Conservation (phyloP, 2,113 vertebrate species). For the Colossoma macropomum region DNA sequence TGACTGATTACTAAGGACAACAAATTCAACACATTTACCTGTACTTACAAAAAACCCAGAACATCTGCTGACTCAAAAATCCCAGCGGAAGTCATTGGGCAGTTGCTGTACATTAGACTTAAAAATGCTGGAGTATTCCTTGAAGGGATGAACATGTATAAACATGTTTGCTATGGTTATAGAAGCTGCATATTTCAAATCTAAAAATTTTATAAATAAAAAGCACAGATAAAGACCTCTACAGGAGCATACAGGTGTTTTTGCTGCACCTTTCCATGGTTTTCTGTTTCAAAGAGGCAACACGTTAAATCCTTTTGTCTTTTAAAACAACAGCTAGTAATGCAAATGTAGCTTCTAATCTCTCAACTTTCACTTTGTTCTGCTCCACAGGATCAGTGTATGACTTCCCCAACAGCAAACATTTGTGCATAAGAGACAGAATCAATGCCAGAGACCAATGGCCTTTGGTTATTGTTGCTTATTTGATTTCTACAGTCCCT, state of each 20-base stretch:
- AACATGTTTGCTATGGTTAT: too few species aligned
- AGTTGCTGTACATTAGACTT: neutral
- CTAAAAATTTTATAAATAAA: too few species aligned
- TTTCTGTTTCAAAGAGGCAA: neutral
- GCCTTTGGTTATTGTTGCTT: neutral
- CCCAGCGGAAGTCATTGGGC: neutral
- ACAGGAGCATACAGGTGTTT: neutral
- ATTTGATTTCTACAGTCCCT: neutral
- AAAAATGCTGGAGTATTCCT: neutral
- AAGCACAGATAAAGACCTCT: neutral
- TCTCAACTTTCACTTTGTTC: neutral
- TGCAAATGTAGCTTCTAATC: neutral
- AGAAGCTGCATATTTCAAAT: too few species aligned
- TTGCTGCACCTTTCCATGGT: neutral
- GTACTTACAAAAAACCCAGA: neutral
- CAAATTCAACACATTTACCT: too few species aligned
- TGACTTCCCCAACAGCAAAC: neutral
- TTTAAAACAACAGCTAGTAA: neutral
- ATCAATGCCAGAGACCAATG: neutral
- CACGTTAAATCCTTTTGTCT: too few species aligned
- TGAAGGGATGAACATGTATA: neutral
- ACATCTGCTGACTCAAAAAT: too few species aligned
- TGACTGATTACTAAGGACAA: too few species aligned
- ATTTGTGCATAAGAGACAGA: neutral
- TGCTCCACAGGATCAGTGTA: neutral